These are phyloP conservation scores for Elaphurus davidianus DNA, from an alignment of 2,113 vertebrate genomes.

Conservation along the genomic window DNA sequence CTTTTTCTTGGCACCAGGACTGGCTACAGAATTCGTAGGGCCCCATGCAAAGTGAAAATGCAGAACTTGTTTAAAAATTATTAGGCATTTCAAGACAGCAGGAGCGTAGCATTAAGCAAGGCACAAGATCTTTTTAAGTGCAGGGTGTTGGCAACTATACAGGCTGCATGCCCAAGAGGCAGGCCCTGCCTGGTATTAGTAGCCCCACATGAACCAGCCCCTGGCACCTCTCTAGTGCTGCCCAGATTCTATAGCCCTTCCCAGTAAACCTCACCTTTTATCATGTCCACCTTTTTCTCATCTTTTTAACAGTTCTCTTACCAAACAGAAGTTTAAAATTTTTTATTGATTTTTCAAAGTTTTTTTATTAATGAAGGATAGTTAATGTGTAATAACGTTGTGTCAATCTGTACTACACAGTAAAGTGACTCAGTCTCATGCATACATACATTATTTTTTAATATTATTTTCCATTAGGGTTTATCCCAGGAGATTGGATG, in stretches of 20 bases:
- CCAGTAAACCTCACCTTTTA: accelerated
- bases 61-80: not conserved
- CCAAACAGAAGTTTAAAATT: not conserved
- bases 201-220: not conserved
- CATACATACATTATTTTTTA: not conserved
- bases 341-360: not conserved
- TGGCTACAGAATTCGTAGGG: not conserved
- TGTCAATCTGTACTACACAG: not conserved
- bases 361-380: not conserved
- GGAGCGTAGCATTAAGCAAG: not conserved
- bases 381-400: not conserved
- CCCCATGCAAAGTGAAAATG: not conserved
- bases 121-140: not conserved
- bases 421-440: not conserved
- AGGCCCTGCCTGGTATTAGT: not conserved
- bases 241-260: not conserved
- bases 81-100: not conserved
- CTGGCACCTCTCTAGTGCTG: no score
- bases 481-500: not conserved
- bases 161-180: not conserved
- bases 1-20: not conserved
- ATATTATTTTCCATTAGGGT: not conserved
- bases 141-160: not conserved
- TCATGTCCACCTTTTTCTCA: not conserved
- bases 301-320: not conserved